Conservation (phyloP, 2,113 vertebrate genomes). For the Eublepharis macularius region DNA sequence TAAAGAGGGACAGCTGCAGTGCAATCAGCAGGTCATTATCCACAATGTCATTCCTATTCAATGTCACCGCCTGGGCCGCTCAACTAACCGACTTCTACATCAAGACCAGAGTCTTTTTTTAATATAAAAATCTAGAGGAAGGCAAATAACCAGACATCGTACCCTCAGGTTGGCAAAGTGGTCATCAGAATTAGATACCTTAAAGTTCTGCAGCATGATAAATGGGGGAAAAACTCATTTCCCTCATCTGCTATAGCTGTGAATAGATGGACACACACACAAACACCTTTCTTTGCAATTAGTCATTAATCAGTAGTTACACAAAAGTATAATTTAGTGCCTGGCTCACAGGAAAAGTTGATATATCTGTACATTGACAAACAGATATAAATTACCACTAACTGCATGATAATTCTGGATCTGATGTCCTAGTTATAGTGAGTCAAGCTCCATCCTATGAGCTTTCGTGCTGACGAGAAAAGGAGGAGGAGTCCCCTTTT, state of each 20-base stretch:
- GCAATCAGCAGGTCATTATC: constrained; percentile 56
- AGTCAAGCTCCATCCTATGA: too few relatives aligned
- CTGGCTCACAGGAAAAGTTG: not conserved
- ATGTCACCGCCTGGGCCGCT: constrained; percentile 29
- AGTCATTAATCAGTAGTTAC: not conserved
- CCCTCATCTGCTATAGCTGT: not conserved
- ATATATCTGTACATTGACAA: not conserved
- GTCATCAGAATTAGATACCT: not conserved
- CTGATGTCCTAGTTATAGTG: not conserved
- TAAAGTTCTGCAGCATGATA: not conserved
- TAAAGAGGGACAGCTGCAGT: constrained; percentile 25
- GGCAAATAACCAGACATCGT: not conserved
- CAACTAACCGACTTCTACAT: constrained; percentile 20
- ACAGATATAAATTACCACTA: not conserved
- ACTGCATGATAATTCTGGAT: not conserved
- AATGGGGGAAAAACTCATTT: not conserved
- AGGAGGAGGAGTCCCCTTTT: too few relatives aligned
- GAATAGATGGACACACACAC: not conserved
- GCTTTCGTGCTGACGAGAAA: too few relatives aligned
- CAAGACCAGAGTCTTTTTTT: not conserved
- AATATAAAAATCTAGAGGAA: not conserved
- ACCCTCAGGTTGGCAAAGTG: not conserved
- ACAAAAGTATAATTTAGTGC: not conserved
- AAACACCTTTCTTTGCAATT: not conserved
- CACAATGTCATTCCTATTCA: constrained; percentile 51